Conservation (phyloP, 2,888 invertebrate genomes). For the Aromia moschata region DNA sequence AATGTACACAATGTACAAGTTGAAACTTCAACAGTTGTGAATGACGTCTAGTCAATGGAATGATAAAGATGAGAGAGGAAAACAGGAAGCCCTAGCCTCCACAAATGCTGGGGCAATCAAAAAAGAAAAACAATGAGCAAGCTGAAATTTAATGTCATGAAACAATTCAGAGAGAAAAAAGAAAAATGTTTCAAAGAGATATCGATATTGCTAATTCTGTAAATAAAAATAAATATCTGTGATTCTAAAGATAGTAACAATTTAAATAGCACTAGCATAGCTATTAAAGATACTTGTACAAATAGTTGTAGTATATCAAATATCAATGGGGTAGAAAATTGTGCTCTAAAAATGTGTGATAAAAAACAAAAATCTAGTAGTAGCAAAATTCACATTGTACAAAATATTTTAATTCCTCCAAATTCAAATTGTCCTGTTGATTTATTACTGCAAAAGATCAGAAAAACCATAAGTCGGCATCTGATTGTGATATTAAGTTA, state of each 20-base stretch:
- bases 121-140: slow-evolving; percentile 24
- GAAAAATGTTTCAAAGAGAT: slow-evolving; percentile 27
- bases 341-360: no score
- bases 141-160: slow-evolving; percentile 28
- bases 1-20: no score
- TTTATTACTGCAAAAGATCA: slow-evolving; percentile 7
- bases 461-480: not conserved
- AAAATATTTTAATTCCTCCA: slow-evolving; percentile 36
- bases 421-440: slow-evolving; percentile 21
- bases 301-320: no score
- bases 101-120: no score
- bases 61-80: no score
- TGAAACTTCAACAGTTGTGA: no score
- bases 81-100: no score
- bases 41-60: no score
- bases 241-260: slow-evolving; percentile 21
- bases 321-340: no score
- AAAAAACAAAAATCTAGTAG: slow-evolving; percentile 8
- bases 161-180: slow-evolving; percentile 31
- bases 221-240: slow-evolving; percentile 10
- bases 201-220: not conserved
- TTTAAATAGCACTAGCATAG: slow-evolving; percentile 3
- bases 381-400: slow-evolving; percentile 36
- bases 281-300: not conserved
- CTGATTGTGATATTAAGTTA: slow-evolving; percentile 19